A percentile compares a stretch with the other conserved stretches of the same genome.
These are phyloP conservation scores for Macquaria ambigua DNA, from an alignment of 2,113 vertebrate species.

Conservation along the genomic window DNA sequence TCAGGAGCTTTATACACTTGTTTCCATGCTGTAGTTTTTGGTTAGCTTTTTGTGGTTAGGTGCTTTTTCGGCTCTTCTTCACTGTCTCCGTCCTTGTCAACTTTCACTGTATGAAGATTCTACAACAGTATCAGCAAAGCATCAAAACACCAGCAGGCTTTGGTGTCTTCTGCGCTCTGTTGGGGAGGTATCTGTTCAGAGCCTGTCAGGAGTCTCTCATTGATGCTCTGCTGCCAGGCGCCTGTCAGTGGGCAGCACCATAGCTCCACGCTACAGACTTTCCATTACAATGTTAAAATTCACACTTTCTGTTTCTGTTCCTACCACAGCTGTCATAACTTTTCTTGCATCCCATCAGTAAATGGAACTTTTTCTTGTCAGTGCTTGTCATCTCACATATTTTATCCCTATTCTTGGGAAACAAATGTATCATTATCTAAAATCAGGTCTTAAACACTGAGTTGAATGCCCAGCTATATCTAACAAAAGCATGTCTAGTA, in stretches of 20 bases:
- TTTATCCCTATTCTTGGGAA: neutral
- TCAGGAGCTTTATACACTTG: conserved; percentile 22
- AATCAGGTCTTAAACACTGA: neutral
- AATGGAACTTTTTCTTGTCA: neutral
- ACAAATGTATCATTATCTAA: neutral
- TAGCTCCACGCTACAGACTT: conserved; percentile 15
- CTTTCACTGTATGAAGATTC: conserved; percentile 26
- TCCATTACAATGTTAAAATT: conserved; percentile 40
- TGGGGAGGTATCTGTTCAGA: conserved; percentile 37
- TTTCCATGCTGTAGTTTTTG: conserved; percentile 24
- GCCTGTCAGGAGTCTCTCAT: conserved; percentile 38
- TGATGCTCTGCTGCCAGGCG: conserved; percentile 47
- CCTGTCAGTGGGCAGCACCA: conserved; percentile 40
- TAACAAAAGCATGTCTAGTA: neutral
- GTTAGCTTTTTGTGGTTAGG: conserved; percentile 10
- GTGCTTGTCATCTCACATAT: neutral
- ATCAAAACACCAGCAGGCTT: conserved; percentile 23
- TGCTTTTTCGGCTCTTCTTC: neutral
- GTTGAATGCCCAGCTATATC: neutral
- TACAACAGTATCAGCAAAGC: conserved; percentile 15
- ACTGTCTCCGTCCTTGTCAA: conserved; percentile 17
- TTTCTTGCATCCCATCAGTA: conserved; percentile 22
- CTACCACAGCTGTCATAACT: conserved; percentile 28
- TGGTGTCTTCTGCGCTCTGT: conserved; percentile 20
- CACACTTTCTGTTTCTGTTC: conserved; percentile 3